Percentiles rank a stretch among this genome's conserved stretches.
Evolutionary conservation across 2,888 invertebrate genomes (phyloP).

Genomic region (Teleogryllus oceanicus): DNA sequence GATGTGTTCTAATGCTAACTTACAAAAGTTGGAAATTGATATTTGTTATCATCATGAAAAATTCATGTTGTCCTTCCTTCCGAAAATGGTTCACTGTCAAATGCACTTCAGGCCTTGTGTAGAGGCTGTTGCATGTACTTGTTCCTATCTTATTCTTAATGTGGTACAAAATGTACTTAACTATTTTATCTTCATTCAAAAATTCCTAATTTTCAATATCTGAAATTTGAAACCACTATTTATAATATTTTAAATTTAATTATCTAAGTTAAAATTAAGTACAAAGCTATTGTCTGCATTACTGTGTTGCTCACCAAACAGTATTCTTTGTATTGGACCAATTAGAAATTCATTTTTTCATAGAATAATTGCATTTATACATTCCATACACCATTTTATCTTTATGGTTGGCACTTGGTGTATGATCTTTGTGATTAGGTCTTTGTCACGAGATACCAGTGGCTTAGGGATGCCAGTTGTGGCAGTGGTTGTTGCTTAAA

Average conservation of each 20-base stretch:
- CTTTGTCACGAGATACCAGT: background rate
- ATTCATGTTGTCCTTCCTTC: background rate
- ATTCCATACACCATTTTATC: background rate
- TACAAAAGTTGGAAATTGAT: background rate
- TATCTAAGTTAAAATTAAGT: background rate
- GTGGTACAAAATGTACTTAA: background rate
- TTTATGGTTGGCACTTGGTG: background rate
- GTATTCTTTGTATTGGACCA: slow-evolving; percentile 4
- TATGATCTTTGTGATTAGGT: background rate
- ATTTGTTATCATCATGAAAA: too few relatives aligned
- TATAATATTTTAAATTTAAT: background rate
- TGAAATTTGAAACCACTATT: background rate
- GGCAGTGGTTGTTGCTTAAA: background rate
- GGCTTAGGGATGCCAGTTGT: background rate
- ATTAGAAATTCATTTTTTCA: background rate
- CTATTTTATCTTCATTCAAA: background rate
- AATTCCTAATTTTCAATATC: background rate
- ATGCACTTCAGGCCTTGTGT: background rate
- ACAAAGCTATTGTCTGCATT: background rate
- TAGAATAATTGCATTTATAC: background rate
- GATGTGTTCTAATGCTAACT: background rate
- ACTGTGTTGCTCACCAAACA: background rate
- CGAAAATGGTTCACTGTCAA: background rate
- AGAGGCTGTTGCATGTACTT: slow-evolving; percentile 6
- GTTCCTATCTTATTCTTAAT: background rate